Evolutionary conservation across 2,888 invertebrate species (phyloP), one percentile per base, ranked within the genome.

Genomic region (Polietes domitor): DNA sequence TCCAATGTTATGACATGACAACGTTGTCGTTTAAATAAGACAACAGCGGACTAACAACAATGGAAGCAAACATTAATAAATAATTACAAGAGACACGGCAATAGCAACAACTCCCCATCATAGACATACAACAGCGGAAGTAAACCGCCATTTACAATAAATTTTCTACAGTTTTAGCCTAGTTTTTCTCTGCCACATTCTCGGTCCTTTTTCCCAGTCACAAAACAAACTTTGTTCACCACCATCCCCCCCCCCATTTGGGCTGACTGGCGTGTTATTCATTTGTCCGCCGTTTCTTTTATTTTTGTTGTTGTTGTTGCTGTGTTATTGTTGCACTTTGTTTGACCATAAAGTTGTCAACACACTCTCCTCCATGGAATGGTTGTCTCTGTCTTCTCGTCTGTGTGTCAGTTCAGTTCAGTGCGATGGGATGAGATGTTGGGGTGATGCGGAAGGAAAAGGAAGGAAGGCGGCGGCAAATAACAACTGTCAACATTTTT

Each of bases 91-190:
- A 58, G 24, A 68, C 21, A 73, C 65, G 37, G 65, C 19, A 26
- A 17, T 24, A 37, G 37, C 55, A 3, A 58, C 24, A 47, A 47
- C 47, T 47, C 47, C n/a, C 6, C 58, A 15, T 24, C n/a, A 43
- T 65, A 15, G n/a, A 70, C 50, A 77, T 50, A 21, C 58, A 58
- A 65, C 58, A 74, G 65, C 83, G 83, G 83, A 83, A 83, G 80
- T 80, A 58, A 83, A 80, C 63, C 55, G 70, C 77, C 77, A 75
- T 83, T 83, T 77, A 72, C 74, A n/a, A 83, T 83, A 83, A 80
- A 83, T 83, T 24, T 77, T 83, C 77, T 83, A 77, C 74, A 77
- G 63, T 77, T 58, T 80, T 83, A 83, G 77, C 80, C 83, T 26
- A 83, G 83, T 80, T 80, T 80, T 77, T 79, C 50, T 26, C 15